Conservation (phyloP, 2,888 invertebrate genomes). For the Drosophila cognata region DNA sequence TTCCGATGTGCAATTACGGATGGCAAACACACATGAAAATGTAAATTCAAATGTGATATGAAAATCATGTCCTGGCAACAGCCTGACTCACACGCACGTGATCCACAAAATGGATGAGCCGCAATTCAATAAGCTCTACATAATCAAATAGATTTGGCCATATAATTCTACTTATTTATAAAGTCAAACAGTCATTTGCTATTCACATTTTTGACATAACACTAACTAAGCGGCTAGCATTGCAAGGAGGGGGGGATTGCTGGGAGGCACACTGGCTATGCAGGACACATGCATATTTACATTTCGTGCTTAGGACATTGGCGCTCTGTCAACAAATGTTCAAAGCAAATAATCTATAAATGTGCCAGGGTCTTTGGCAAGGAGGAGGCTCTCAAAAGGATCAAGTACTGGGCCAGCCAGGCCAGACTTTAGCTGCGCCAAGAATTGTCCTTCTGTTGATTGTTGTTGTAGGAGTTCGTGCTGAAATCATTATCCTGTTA, state of each 20-base stretch:
- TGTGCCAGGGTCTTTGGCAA: constrained; percentile 29
- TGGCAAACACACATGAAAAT: constrained; percentile 75
- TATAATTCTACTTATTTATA: constrained; percentile 70
- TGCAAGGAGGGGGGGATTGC: too few relatives aligned
- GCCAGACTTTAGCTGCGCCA: constrained; percentile 7
- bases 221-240: constrained; percentile 3
- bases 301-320: constrained; percentile 49
- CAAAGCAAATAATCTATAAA: constrained; percentile 70
- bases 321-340: constrained; percentile 61
- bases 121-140: constrained; percentile 67
- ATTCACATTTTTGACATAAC: constrained; percentile 33
- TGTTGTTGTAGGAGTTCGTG: constrained; percentile 62
- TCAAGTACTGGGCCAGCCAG: background rate
- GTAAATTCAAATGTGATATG: constrained; percentile 61
- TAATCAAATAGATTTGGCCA: constrained; percentile 72
- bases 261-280: background rate
- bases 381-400: constrained; percentile 19
- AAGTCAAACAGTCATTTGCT: constrained; percentile 41
- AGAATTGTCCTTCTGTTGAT: constrained; percentile 18
- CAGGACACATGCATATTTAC: constrained; percentile 55
- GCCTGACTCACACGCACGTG: constrained; percentile 53
- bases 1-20: constrained; percentile 74
- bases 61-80: constrained; percentile 59
- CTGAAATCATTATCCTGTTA: constrained; percentile 78
- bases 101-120: constrained; percentile 50